Evolutionary conservation across 2,888 invertebrate genomes (phyloP).

Genomic region (Cyaniris semiargus): DNA sequence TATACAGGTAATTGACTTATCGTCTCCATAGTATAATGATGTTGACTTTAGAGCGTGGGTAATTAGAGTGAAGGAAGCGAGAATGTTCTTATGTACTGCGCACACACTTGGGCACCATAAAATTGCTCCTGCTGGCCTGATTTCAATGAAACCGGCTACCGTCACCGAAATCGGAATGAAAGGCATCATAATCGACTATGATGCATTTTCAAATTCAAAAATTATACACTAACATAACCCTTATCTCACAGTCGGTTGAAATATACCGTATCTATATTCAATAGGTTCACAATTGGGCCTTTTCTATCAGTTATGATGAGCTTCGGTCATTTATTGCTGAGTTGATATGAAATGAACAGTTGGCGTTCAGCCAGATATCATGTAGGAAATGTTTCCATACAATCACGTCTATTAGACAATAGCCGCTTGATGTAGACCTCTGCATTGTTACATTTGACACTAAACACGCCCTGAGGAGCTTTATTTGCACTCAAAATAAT

Average conservation of each 20-base stretch:
- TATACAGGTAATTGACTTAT: too few species aligned
- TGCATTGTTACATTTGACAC: conserved; percentile 7
- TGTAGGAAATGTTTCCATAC: conserved; percentile 19
- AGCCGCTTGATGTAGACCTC: background rate
- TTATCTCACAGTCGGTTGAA: too few species aligned
- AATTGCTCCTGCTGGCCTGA: too few species aligned
- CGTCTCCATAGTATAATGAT: too few species aligned
- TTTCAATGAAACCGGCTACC: too few species aligned
- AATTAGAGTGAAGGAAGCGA: too few species aligned
- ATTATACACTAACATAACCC: background rate
- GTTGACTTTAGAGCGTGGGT: too few species aligned
- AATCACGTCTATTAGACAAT: conserved; percentile 15
- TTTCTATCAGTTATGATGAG: conserved; percentile 9
- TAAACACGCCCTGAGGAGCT: background rate
- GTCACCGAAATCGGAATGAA: too few species aligned
- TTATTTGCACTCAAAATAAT: background rate
- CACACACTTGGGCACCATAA: too few species aligned
- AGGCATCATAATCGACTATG: too few species aligned
- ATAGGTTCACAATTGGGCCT: background rate
- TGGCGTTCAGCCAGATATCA: background rate
- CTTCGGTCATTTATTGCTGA: background rate
- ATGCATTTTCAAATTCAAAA: too few species aligned
- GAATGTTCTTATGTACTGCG: too few species aligned
- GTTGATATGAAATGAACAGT: conserved; percentile 19
- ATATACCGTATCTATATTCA: background rate